Base-by-base conservation (phyloP, 2,888 invertebrate species). In the Cephus pygmeus region DNA sequence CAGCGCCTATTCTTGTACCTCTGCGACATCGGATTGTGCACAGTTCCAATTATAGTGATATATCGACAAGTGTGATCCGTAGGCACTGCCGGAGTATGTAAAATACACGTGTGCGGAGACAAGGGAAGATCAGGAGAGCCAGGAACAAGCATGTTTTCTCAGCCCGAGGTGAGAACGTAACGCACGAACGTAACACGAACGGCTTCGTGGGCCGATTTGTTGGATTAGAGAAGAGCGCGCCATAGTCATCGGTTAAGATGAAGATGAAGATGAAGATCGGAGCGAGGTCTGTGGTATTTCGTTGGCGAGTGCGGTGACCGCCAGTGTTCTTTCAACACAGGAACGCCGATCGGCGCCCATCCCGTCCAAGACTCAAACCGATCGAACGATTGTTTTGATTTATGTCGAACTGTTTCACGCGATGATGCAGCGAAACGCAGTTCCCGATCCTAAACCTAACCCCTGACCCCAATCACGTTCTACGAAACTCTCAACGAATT, bases 31-130 rank as follows among this genome's bases (percentile, higher is more conserved):
- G 76, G 78, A 85, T 81, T 79, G 81, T 76, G 79, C 79, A 76
- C 75, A 79, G 79, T 81, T 81, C 80, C 79, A 83, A 82, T 84
- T 85, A 80, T 77, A 79, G 77, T 83, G 81, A 81, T 80, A 80
- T 77, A 77, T 81, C 77, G 79, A 68, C 79, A 73, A 69, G 23
- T 15, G 56, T 23, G 56, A 56, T 56, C 2, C 56, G 56, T 23
- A 23, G 23, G 0, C 23, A 23, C 56, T 56, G 56, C 9, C 4
- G 4, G 56, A 56, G 56, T 56, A 23, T 56, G 56, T 56, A 56
- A 9, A 23, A 9, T 23, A 56, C 23, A 56, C 56, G 23, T 56
- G 56, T 23, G 56, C 23, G 23, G 56, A 56, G 56, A 23, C 56
- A 23, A 23, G 23, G 23, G 23, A 56, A 56, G 56, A 56, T 56